Conservation (phyloP, 1,140 invertebrate species). For the Drosophila biarmipes region DNA sequence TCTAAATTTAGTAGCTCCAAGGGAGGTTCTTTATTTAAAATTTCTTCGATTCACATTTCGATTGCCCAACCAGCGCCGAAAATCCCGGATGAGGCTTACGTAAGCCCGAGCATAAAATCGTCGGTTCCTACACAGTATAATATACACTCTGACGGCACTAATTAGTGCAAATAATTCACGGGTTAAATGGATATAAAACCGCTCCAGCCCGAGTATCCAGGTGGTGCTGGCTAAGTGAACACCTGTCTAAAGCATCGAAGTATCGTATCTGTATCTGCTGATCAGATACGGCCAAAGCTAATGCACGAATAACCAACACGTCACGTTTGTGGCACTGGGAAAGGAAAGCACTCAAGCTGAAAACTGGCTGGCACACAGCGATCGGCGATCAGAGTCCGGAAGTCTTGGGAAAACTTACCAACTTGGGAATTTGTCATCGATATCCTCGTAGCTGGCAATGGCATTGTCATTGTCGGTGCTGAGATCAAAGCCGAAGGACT, state of each 20-base stretch:
- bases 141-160: slow-evolving; percentile 50
- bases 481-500: slow-evolving; percentile 24
- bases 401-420: slow-evolving; percentile 61
- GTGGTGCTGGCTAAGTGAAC: slow-evolving; percentile 36
- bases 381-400: slow-evolving; percentile 29
- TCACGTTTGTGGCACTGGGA: slow-evolving; percentile 44
- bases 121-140: slow-evolving; percentile 9
- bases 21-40: not conserved
- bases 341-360: slow-evolving; percentile 48
- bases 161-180: slow-evolving; percentile 62
- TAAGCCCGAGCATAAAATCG: slow-evolving; percentile 25
- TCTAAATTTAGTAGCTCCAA: no score
- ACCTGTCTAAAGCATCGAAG: slow-evolving; percentile 50
- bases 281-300: slow-evolving; percentile 35
- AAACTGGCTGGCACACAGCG: slow-evolving; percentile 6
- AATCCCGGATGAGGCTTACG: slow-evolving; percentile 26
- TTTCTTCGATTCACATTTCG: not conserved
- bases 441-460: slow-evolving; percentile 22
- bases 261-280: slow-evolving; percentile 36
- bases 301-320: slow-evolving; percentile 35
- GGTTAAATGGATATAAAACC: slow-evolving; percentile 28
- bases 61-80: not conserved
- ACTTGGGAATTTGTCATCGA: slow-evolving; percentile 39
- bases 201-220: slow-evolving; percentile 27
- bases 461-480: slow-evolving; percentile 31